A percentile compares a stretch with the other conserved stretches of the same genome.
phyloP scores from a whole-genome alignment of 2,888 invertebrate genomes.

The Macrosiphum euphorbiae region DNA sequence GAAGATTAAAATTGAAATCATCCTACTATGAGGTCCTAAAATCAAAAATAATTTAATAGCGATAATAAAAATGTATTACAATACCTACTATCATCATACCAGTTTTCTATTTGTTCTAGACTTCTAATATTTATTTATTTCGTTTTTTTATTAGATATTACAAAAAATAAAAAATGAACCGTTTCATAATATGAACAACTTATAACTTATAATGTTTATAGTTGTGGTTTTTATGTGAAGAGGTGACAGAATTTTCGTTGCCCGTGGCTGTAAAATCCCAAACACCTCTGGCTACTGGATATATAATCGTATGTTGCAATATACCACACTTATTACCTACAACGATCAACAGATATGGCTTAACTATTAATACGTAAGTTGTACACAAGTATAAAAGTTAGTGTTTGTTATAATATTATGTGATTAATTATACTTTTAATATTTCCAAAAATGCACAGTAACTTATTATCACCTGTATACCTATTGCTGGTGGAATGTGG shows the following conservation, averaged over 20 bases:
- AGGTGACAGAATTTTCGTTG: not conserved
- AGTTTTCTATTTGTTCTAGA: too few species aligned
- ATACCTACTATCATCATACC: too few species aligned
- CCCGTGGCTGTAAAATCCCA: not conserved
- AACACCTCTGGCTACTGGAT: not conserved
- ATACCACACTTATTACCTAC: not conserved
- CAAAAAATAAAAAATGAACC: too few species aligned
- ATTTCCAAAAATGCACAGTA: not conserved
- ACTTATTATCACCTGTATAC: not conserved
- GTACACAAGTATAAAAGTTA: not conserved
- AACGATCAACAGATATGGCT: not conserved
- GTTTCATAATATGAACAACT: too few species aligned
- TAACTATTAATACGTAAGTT: not conserved
- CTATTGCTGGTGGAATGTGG: not conserved
- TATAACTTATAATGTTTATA: not conserved
- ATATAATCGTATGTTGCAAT: not conserved
- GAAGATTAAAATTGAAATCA: too few species aligned
- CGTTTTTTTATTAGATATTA: too few species aligned
- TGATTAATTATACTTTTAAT: not conserved
- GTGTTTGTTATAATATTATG: not conserved
- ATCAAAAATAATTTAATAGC: too few species aligned
- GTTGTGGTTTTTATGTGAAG: not conserved
- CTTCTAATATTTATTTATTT: too few species aligned
- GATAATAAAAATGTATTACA: too few species aligned
- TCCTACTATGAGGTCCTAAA: too few species aligned